Evolutionary conservation across 2,888 invertebrate species (phyloP), one percentile per base, ranked within the genome.

Genomic region (Orthosia cruda): DNA sequence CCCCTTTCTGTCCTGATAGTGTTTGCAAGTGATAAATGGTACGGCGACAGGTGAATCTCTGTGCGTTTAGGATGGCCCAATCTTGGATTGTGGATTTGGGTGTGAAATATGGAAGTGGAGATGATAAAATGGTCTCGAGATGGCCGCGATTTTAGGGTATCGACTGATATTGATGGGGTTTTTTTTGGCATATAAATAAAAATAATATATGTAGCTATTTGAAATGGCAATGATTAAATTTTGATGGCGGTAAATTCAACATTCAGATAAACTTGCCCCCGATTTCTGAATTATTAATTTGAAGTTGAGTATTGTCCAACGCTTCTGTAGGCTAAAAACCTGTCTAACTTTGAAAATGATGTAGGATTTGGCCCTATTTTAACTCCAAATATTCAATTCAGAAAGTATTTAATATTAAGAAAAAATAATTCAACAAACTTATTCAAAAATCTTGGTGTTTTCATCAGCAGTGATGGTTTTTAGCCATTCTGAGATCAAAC

Each of bases 1-100:
- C 75, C 68, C 81, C 77, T 74, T 83, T 81, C 80, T 77, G 78
- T 86, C 82, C 76, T 71, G 89, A 89, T 90, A 89, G 85, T 88
- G 87, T 89, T 85, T 86, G 87, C 73, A 74, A 74, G 87, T 87
- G 90, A 89, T 87, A 89, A 89, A 89, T 89, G 88, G 83, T 65
- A 57, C 70, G 83, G 72, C 79, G 88, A 88, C 89, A 88, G 89
- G 87, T 85, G 87, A 87, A 84, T 85, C 85, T 88, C 84, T 83
- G 81, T 85, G 84, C 81, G 83, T 88, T 84, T 81, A 81, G 84
- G 81, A 79, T 55, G 70, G 81, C 11, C 81, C 84, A 87, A 88
- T 87, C 87, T 83, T 81, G 81, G 76, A 77, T 81, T 76, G 78
- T 65, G 88, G 88, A 87, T 87, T 87, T 87, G 69, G 81, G 54